A percentile compares a stretch with the other conserved stretches of the same genome.
Evolutionary conservation across 2,888 invertebrate species (phyloP).

Genomic region (Plebejus melissa): DNA sequence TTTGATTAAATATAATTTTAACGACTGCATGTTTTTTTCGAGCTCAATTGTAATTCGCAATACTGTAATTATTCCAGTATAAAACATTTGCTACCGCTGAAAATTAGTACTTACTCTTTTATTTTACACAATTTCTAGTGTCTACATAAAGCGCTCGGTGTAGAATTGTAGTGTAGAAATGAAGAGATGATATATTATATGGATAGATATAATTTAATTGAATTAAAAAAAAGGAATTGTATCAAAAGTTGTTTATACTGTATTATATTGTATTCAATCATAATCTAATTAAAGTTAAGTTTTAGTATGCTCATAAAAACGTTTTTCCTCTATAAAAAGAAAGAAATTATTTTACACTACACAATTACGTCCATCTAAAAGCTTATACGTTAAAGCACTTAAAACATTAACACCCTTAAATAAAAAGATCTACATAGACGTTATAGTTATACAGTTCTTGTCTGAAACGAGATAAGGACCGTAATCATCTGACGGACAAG

Average conservation of each 20-base stretch:
- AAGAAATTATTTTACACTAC: not conserved
- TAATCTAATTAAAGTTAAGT: not conserved
- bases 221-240: too few species aligned
- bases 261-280: not conserved
- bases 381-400: not conserved
- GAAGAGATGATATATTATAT: too few species aligned
- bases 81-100: not conserved
- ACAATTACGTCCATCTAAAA: not conserved
- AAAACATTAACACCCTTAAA: too few species aligned
- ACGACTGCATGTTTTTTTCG: not conserved
- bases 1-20: constrained; percentile 41
- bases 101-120: not conserved
- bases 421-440: too few species aligned
- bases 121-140: not conserved
- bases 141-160: not conserved
- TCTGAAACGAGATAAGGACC: too few species aligned
- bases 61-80: not conserved
- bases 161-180: too few species aligned
- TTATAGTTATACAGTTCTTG: too few species aligned
- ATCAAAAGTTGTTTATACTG: too few species aligned
- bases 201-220: too few species aligned
- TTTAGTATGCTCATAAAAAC: not conserved
- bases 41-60: not conserved
- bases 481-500: too few species aligned
- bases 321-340: not conserved